Evolutionary conservation across 2,797 vertebrate genomes (phyloP).

Genomic region (Sandelia bainsii): DNA sequence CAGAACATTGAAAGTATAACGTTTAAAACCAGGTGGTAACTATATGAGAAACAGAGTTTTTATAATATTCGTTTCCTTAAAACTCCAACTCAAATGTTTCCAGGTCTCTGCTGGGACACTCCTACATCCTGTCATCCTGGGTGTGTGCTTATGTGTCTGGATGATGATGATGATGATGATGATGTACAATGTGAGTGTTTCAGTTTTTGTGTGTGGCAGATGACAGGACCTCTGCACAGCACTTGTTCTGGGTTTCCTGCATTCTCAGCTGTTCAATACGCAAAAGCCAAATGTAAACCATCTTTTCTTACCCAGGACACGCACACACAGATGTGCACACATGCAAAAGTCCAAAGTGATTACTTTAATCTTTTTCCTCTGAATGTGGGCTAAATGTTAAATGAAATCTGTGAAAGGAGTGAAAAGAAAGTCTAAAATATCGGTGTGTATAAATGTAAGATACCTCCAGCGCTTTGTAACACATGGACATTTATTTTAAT

Average conservation of each 20-base stretch:
- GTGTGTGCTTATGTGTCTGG: slow-evolving; percentile 39
- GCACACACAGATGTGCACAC: slow-evolving; percentile 26
- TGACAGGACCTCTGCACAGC: slow-evolving; percentile 51
- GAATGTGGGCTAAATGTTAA: slow-evolving; percentile 68
- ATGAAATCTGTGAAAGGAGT: slow-evolving; percentile 47
- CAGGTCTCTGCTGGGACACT: slow-evolving; percentile 41
- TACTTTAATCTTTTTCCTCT: slow-evolving; percentile 38
- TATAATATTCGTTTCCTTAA: background rate
- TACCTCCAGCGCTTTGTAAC: slow-evolving; percentile 65
- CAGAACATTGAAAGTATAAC: background rate
- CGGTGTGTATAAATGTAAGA: slow-evolving; percentile 47
- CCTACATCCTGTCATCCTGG: slow-evolving; percentile 50
- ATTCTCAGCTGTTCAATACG: slow-evolving; percentile 77
- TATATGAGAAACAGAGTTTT: background rate
- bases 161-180: slow-evolving; percentile 57
- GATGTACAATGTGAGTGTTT: slow-evolving; percentile 66
- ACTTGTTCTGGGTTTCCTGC: slow-evolving; percentile 51
- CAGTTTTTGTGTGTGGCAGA: slow-evolving; percentile 54
- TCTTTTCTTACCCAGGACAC: slow-evolving; percentile 45
- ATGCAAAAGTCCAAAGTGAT: slow-evolving; percentile 17
- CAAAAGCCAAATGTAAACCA: slow-evolving; percentile 57
- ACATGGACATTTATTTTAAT: slow-evolving; percentile 80
- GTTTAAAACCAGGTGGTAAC: background rate
- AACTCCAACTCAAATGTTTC: slow-evolving; percentile 32
- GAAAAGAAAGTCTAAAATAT: slow-evolving; percentile 46